Conservation (phyloP, 2,888 invertebrate genomes). For the Pterostichus madidus region DNA sequence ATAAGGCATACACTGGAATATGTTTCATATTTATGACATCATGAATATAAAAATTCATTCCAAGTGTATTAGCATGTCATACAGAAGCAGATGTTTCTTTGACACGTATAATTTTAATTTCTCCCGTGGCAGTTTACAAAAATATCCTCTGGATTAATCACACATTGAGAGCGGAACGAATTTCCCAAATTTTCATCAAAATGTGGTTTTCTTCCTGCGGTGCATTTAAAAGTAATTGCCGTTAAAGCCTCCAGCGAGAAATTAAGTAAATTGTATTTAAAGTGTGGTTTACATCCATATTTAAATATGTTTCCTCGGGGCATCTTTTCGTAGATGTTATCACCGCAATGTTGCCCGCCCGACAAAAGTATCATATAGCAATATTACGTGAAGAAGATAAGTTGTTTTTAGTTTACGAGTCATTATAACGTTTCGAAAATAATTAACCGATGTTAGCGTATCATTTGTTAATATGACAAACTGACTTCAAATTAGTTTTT, state of each 20-base stretch:
- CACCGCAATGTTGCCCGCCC: constrained; percentile 1
- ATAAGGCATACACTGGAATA: constrained; percentile 57
- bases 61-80: constrained; percentile 50
- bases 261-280: constrained; percentile 66
- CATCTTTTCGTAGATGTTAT: constrained; percentile 46
- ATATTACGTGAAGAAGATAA: constrained; percentile 53
- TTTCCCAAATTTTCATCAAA: constrained; percentile 58
- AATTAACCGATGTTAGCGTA: constrained; percentile 62
- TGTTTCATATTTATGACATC: constrained; percentile 66
- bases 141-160: constrained; percentile 44
- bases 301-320: constrained; percentile 59
- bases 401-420: constrained; percentile 49
- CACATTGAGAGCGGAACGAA: constrained; percentile 59
- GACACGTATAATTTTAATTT: constrained; percentile 60
- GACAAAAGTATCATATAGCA: constrained; percentile 55
- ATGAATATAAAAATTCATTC: constrained; percentile 65
- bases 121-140: constrained; percentile 42
- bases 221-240: constrained; percentile 58
- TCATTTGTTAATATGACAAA: constrained; percentile 64
- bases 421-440: constrained; percentile 60
- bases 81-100: constrained; percentile 45
- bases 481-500: constrained; percentile 48
- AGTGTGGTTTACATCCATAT: constrained; percentile 63
- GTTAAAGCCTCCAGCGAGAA: constrained; percentile 52
- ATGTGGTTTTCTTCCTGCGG: constrained; percentile 11